Evolutionary conservation across 2,797 vertebrate species (phyloP).

Genomic region (Chloroceryle inda): DNA sequence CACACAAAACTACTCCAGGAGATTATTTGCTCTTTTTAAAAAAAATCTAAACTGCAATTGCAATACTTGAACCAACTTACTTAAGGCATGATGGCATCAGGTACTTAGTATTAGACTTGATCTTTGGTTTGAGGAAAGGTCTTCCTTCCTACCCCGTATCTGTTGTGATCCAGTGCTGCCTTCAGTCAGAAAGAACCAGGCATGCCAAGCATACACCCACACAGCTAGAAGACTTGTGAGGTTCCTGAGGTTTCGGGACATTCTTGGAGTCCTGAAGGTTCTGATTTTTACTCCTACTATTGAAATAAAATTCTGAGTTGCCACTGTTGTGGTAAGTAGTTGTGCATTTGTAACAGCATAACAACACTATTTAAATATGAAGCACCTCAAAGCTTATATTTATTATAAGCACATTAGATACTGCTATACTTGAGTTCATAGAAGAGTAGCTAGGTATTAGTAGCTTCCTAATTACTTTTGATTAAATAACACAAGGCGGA

Average conservation of each 20-base stretch:
- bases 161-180: neutral
- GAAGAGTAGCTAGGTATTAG: neutral
- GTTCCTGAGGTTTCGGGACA: neutral
- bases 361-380: neutral
- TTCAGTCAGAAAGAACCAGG: neutral
- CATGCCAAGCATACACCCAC: fast-evolving
- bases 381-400: neutral
- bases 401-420: neutral
- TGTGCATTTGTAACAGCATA: neutral
- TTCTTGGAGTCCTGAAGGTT: neutral
- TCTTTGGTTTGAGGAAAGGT: neutral
- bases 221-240: neutral
- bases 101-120: neutral
- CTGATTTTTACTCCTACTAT: neutral
- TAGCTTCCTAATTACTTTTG: neutral
- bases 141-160: neutral
- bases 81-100: neutral
- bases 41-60: neutral
- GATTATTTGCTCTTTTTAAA: neutral
- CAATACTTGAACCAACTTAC: neutral
- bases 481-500: neutral
- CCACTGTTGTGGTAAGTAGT: too few relatives aligned
- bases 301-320: neutral
- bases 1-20: neutral
- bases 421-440: neutral